Evolutionary conservation across 1,140 invertebrate genomes (phyloP), one percentile per base, ranked within the genome.

Genomic region (Rhagoletis pomonella): DNA sequence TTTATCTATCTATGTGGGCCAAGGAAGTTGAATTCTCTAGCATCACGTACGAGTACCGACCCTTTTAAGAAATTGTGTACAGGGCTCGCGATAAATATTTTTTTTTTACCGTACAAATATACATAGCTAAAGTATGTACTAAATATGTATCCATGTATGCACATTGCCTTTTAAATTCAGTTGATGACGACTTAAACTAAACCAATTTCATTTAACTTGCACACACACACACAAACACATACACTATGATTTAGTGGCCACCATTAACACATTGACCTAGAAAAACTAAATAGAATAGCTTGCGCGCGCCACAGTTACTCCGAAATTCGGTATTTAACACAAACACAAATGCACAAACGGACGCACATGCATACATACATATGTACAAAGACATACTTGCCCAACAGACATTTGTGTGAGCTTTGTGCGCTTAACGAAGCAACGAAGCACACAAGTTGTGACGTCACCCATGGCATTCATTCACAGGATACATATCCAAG

Each of bases 381-480:
- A 17, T 14, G 60, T 62, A 62, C 60, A 29, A 29, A 29, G 29
- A 0, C 29, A 29, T 29, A 62, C 60, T 62, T 62, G 50, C 50
- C 50, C 9, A 55, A 10, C 50, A 55, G 1, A 55, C 50, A 62
- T 62, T 62, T 62, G n/a, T 10, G 42, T 2, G n/a, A 81, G 73
- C 73, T 81, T 81, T 55, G 1, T 19, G 42, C 47, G 14, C 14
- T 44, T 47, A 60, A 55, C 84, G 29, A 9, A 85, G 17, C 9
- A 7, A 50, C 29, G 29, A 86, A 81, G 73, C 73, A 55, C 73
- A 50, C 1, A 2, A 55, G 73, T 55, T 10, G 89, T 92, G 91
- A 92, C 91, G 91, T 92, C 91, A 91, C 89, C 81, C 87, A 88
- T 92, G 91, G 90, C 91, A 92, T 92, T 92, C 91, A 92, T 92